Percentiles rank a stretch among this genome's conserved stretches.
These are phyloP conservation scores for Chitala chitala DNA, from an alignment of 2,113 vertebrate species.

Conservation along the genomic window DNA sequence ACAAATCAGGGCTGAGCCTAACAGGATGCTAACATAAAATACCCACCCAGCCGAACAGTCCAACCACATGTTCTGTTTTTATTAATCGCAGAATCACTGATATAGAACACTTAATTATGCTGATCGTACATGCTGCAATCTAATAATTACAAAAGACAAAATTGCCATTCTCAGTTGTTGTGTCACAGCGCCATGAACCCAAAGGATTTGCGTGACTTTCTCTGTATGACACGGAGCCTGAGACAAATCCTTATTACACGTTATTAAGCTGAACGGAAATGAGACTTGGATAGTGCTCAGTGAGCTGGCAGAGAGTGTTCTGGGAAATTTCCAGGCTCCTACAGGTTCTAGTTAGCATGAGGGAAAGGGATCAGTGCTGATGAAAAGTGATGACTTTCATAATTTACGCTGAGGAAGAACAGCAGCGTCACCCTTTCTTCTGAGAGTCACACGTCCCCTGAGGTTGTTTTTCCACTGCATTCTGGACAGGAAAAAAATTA, in stretches of 20 bases:
- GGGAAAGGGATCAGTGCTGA: background rate
- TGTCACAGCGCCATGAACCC: constrained; percentile 31
- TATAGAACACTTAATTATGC: constrained; percentile 50
- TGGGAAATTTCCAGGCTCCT: background rate
- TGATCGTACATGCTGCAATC: constrained; percentile 57
- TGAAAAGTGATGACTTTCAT: background rate
- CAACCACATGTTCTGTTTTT: background rate
- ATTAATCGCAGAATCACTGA: background rate
- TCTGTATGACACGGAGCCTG: constrained; percentile 21
- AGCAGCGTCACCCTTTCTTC: background rate
- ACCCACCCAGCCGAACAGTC: background rate
- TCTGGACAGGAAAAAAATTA: no score
- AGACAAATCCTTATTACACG: constrained; percentile 40
- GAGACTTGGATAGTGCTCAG: background rate
- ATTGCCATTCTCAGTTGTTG: constrained; percentile 40
- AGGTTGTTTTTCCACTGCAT: background rate
- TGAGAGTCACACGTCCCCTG: background rate
- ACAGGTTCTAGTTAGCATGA: background rate
- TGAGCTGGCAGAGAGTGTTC: background rate
- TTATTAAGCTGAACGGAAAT: constrained; percentile 36
- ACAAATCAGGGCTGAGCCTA: background rate
- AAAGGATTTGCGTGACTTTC: background rate
- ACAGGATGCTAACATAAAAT: background rate
- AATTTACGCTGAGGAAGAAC: background rate
- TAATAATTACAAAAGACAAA: constrained; percentile 57